Percentiles rank a stretch among this genome's conserved stretches.
Evolutionary conservation across 2,113 vertebrate genomes (phyloP).

Genomic region (Heterotis niloticus): DNA sequence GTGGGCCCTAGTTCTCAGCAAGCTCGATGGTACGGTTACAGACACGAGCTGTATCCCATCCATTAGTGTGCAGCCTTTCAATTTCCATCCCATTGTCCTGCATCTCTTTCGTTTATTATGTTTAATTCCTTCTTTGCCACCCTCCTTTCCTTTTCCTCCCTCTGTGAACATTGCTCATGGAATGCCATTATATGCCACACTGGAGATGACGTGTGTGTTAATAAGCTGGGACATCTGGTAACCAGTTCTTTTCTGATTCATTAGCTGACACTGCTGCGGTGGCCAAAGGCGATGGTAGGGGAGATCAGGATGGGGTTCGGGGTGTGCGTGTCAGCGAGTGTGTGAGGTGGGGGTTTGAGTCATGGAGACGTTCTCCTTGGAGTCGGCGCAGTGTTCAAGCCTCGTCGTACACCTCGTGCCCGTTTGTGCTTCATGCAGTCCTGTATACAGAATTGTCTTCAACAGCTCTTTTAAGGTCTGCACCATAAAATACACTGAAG

Average conservation of each 20-base stretch:
- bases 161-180: slow-evolving; percentile 62
- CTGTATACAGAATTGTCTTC: not conserved
- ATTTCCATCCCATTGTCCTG: not conserved
- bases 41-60: not conserved
- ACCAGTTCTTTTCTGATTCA: slow-evolving; percentile 89
- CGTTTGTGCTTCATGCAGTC: slow-evolving; percentile 9
- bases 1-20: not conserved
- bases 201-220: slow-evolving; percentile 64
- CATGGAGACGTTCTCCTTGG: slow-evolving; percentile 51
- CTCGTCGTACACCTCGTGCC: not conserved
- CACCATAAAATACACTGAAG: not conserved
- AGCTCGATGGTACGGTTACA: not conserved
- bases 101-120: not conserved
- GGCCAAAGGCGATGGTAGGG: slow-evolving; percentile 64
- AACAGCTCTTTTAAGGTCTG: not conserved
- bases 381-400: too few relatives aligned
- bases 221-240: slow-evolving; percentile 85
- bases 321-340: slow-evolving; percentile 39
- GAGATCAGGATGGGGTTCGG: slow-evolving; percentile 35
- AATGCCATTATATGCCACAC: slow-evolving; percentile 72
- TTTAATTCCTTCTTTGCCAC: not conserved
- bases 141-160: not conserved
- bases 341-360: slow-evolving; percentile 47
- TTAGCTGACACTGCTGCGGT: slow-evolving; percentile 72
- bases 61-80: not conserved